Evolutionary conservation across 2,797 vertebrate species (phyloP).

Genomic region (Acanthiza pusilla): DNA sequence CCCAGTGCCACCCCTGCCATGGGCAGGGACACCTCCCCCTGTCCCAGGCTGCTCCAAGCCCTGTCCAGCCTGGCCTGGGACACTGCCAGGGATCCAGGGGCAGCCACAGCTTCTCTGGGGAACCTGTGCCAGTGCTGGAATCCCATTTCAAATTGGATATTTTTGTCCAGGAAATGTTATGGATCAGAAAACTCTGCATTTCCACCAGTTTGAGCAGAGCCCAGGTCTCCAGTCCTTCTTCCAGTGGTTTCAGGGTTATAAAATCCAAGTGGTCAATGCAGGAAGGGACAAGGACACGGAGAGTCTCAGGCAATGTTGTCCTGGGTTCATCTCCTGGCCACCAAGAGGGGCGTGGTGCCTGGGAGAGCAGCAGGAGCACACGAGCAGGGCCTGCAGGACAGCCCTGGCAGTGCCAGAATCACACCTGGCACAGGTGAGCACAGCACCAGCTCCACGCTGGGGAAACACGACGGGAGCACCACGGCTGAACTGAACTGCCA

Average conservation of each 20-base stretch:
- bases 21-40: neutral
- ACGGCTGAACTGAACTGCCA: neutral
- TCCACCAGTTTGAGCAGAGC: neutral
- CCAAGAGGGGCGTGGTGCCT: neutral
- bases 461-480: accelerated
- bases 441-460: accelerated
- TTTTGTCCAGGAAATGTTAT: neutral
- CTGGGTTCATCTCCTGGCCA: neutral
- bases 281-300: neutral
- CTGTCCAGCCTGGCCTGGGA: neutral
- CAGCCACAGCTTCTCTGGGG: neutral
- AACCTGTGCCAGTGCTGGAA: neutral
- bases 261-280: neutral
- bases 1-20: neutral
- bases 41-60: neutral
- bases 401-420: neutral
- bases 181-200: neutral
- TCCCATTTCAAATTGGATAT: neutral
- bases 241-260: accelerated
- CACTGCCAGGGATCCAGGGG: neutral
- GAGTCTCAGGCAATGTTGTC: neutral
- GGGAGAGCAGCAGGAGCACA: neutral
- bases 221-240: neutral
- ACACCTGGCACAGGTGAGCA: accelerated
- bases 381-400: neutral